Evolutionary conservation across 1,140 invertebrate genomes (phyloP), one percentile per base, ranked within the genome.

Genomic region (Drosophila persimilis): DNA sequence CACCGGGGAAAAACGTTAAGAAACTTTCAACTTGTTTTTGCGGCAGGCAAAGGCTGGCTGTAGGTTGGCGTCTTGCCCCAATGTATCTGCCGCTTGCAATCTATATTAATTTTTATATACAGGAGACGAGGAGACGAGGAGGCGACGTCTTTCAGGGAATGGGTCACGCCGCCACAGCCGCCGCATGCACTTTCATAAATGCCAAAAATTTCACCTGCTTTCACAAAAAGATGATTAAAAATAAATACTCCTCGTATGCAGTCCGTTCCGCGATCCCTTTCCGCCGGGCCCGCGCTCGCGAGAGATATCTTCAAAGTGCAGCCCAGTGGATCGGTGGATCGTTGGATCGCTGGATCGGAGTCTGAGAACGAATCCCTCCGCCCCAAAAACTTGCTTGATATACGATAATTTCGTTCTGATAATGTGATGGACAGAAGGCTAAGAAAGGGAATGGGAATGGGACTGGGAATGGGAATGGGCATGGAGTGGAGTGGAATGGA

Each of bases 141-240:
- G 4, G 35, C 61, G 31, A 60, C 22, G 17, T 31, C 31, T 65
- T 44, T 48, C 60, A 56, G 41, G 59, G 66, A 58, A 55, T 43
- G 53, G 78, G 83, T 88, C 83, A 89, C 35, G 35, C 35, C 35
- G 4, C 35, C 35, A 11, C 11, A 3, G 29, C 31, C 31, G 31
- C 31, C 31, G 31, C 31, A 31, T 89, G 84, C 84, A 88, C 83
- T 88, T 88, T 88, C 83, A 88, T 80, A 89, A 88, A 88, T 85
- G 81, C 80, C 83, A 81, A 88, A 86, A 88, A 89, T 89, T 89
- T 89, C 86, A 89, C 86, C 86, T 89, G 86, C 86, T 89, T 90
- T 89, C 80, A 81, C 86, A 90, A 89, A 90, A 89, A 88, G 78
- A 89, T 89, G 79, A 89, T 88, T 88, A 88, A 88, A 88, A 88